Base-by-base conservation (phyloP, 1,140 invertebrate species). In the Diprion similis region DNA sequence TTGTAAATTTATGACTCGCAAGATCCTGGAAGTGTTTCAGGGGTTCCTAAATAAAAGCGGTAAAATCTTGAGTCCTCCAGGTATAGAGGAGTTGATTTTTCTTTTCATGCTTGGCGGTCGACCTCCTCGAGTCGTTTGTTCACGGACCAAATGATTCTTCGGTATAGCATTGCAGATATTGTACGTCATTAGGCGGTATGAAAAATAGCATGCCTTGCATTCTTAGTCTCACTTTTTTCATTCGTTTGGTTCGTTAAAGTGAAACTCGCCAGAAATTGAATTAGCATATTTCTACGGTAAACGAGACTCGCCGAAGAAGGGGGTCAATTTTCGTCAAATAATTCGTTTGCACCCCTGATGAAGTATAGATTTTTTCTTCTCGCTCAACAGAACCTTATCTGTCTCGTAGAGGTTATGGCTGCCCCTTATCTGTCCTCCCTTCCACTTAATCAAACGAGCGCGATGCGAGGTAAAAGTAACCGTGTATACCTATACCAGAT, bases 381-480 rank as follows among this genome's bases (percentile, higher is more conserved):
- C 66, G 37, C 19, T 37, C 24, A 37, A 37, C 24, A 37, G 24
- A 11, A 4, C 17, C 7, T 45, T 68, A 68, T 68, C 66, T 68
- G 37, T 45, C 10, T 68, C 66, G 66, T 68, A 15, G 10, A 17
- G 18, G 66, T 68, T 68, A 68, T 68, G 66, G 66, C 66, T 19
- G 11, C 66, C 19, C 11, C 66, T 68, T 68, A 68, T 68, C 66
- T 68, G 66, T 13, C 51, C n/a, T 13, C 66, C 66, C 66, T 68
- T 68, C 66, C 66, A 68, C 66, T 68, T 68, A 68, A 68, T 68
- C 66, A 68, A 68, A 68, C 66, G 66, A n/a, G 66, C 11, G 13
- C 11, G 66, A 17, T 15, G 13, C 59, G 13, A 64, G 17, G 59
- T 15, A 64, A 17, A 64, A 64, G 59, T 15, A 64, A 64, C 59